phyloP scores from a whole-genome alignment of 2,113 vertebrate species.

The Gallinago undulata region DNA sequence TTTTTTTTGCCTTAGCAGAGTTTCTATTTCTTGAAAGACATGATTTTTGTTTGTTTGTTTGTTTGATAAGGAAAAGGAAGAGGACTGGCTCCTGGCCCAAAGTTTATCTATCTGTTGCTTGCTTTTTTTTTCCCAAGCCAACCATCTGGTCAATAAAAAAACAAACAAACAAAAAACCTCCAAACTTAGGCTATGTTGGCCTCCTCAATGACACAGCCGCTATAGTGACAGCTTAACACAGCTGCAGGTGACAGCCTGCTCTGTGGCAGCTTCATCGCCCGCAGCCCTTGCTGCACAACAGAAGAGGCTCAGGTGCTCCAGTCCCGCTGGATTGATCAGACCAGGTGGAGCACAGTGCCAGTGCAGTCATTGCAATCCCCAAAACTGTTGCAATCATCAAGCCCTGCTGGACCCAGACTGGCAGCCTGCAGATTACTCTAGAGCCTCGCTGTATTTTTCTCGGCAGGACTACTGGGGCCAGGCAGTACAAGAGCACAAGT shows the following conservation, averaged over 20 bases:
- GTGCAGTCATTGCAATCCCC: neutral
- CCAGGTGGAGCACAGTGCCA: accelerated
- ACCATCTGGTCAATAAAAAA: neutral
- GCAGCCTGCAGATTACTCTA: neutral
- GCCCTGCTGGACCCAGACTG: neutral
- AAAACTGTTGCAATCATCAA: neutral
- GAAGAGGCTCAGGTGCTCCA: neutral
- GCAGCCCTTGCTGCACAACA: neutral
- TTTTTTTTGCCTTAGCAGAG: neutral
- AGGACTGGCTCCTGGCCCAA: neutral
- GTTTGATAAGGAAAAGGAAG: neutral
- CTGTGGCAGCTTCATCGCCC: neutral
- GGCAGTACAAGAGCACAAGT: neutral
- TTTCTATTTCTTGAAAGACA: neutral
- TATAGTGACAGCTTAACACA: neutral
- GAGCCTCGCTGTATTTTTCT: neutral
- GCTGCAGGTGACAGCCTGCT: neutral
- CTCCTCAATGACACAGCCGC: neutral
- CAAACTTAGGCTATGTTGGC: neutral
- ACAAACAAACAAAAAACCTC: neutral
- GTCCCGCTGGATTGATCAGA: neutral
- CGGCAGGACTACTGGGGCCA: too few relatives aligned
- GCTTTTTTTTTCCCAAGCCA: neutral
- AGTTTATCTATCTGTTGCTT: neutral
- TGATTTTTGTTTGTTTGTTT: neutral